A percentile compares a stretch with the other conserved stretches of the same genome.
Evolutionary conservation across 2,888 invertebrate genomes (phyloP).

Genomic region (Dicranocentrus wangi): DNA sequence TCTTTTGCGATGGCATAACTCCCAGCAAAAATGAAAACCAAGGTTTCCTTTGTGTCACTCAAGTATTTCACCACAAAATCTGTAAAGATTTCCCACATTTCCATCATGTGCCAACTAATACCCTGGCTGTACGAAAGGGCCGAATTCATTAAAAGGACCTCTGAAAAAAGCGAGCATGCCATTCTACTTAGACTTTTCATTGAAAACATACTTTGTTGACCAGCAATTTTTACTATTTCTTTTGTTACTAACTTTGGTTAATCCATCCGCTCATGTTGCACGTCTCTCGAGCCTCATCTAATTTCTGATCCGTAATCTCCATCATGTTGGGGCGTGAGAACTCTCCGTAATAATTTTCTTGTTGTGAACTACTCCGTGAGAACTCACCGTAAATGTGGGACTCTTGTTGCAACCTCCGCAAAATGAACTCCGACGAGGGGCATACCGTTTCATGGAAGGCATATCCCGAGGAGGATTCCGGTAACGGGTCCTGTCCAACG

Average conservation of each 20-base stretch:
- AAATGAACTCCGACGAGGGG: not conserved
- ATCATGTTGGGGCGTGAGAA: too few species aligned
- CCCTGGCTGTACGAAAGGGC: not conserved
- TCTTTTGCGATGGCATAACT: not conserved
- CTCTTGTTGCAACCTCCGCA: not conserved
- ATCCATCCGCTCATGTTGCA: slow-evolving; percentile 9
- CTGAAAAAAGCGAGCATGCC: too few species aligned
- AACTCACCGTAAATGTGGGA: not conserved
- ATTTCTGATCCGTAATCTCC: too few species aligned
- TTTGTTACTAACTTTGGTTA: not conserved
- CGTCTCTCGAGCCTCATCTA: not conserved
- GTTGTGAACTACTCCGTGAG: not conserved
- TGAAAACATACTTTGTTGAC: too few species aligned
- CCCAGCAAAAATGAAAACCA: slow-evolving; percentile 1
- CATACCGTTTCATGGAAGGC: not conserved
- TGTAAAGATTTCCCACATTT: not conserved
- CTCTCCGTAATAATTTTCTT: not conserved
- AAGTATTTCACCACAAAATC: not conserved
- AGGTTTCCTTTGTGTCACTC: not conserved
- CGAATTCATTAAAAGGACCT: not conserved
- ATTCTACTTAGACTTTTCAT: too few species aligned
- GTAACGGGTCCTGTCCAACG: not conserved
- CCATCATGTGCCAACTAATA: too few species aligned
- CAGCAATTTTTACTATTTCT: too few species aligned
- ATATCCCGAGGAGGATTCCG: not conserved